Evolutionary conservation across 2,797 vertebrate genomes (phyloP), one percentile per base, ranked within the genome.

Genomic region (Emys orbicularis): DNA sequence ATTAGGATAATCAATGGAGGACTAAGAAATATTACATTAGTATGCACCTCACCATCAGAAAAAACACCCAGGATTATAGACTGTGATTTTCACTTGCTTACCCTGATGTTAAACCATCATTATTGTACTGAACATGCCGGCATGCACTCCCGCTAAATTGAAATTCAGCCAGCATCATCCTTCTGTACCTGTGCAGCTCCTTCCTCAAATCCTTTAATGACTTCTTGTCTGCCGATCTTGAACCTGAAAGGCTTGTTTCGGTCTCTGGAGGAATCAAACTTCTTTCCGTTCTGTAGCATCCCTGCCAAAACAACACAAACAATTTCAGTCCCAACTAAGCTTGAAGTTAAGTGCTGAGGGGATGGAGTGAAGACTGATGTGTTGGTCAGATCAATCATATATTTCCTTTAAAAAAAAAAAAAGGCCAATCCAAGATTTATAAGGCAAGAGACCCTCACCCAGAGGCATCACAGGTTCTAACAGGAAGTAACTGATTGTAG

Each of bases 181-280:
- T 68, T 92, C 85, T 82, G 88, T 98, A 99, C 99, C 99, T 99
- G 99, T 97, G 99, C 99, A 88, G 99, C 98, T 72, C 99, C 99
- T 97, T 99, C 99, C 96, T 99, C 99, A 98, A 99, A 99, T 94
- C 99, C 99, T 97, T 99, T 99, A 96, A 99, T 99, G 96, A 99
- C 99, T 98, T 99, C 99, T 96, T 98, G 98, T 74, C 98, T 98
- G 95, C 99, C 99, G 29, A 99, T 99, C 98, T 99, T 99, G 98
- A 99, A 99, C 97, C 99, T 99, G 97, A 99, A 99, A 90, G 99
- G 99, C 96, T 99, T 99, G 98, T 99, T 99, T 99, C 99, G 98
- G 98, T 99, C 99, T 98, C 99, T 98, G 89, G 99, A 99, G 16
- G 99, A 99, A 98, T 99, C 99, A 79, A 99, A 99, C 98, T 99